Conservation (phyloP, 2,113 vertebrate genomes). For the Gallinago jamesoni region DNA sequence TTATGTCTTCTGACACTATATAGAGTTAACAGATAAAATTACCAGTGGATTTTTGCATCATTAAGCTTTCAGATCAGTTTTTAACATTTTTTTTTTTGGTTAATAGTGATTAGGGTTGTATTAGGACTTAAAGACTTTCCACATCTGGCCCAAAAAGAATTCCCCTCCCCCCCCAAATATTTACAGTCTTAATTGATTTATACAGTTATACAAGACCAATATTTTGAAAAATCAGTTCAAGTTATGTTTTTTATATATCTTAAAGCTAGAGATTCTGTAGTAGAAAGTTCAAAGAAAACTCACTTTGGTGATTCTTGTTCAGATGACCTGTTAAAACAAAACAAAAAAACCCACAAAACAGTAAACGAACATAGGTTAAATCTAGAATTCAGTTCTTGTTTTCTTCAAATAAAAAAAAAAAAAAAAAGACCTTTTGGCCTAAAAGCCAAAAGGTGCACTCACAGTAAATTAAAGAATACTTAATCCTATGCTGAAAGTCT, state of each 20-base stretch:
- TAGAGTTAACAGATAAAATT: not conserved
- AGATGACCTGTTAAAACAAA: conserved; percentile 56
- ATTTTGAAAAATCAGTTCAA: not conserved
- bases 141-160: not conserved
- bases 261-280: not conserved
- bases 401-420: not conserved
- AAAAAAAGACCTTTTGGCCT: not conserved
- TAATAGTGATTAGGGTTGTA: not conserved
- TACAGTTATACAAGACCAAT: not conserved
- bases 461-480: not conserved
- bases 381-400: not conserved
- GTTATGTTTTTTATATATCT: not conserved
- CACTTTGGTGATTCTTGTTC: conserved; percentile 72
- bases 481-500: not conserved
- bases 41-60: not conserved
- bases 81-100: not conserved
- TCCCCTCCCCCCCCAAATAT: not conserved
- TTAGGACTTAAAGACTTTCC: not conserved
- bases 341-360: not conserved
- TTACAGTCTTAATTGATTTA: not conserved
- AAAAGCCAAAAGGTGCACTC: not conserved
- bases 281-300: conserved; percentile 35
- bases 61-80: not conserved
- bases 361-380: not conserved
- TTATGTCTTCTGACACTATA: not conserved